A percentile compares a stretch with the other conserved stretches of the same genome.
Conservation (phyloP, 1,140 invertebrate species). For the Ceratoteleas bidentatus region DNA sequence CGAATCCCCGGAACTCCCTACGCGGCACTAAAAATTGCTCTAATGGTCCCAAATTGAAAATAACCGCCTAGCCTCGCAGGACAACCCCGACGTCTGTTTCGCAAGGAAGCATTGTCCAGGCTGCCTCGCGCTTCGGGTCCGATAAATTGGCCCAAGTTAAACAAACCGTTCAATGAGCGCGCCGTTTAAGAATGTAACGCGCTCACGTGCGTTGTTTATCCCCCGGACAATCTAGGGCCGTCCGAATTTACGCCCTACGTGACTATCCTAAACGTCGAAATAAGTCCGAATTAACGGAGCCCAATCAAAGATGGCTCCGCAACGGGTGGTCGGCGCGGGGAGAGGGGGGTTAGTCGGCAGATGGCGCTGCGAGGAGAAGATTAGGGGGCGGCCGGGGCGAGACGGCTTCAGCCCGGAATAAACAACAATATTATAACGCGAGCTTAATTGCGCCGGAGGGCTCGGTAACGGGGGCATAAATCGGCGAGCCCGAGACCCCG, state of each 20-base stretch:
- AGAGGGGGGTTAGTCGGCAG: slow-evolving; percentile 13
- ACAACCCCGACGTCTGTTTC: too few species aligned
- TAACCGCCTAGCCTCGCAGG: too few species aligned
- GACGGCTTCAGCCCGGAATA: slow-evolving; percentile 76
- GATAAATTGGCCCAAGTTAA: slow-evolving; percentile 54
- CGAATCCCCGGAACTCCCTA: too few species aligned
- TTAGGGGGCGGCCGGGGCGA: slow-evolving; percentile 70
- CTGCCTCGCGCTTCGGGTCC: neutral
- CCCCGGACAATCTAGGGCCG: slow-evolving; percentile 60
- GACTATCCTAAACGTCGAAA: slow-evolving; percentile 73
- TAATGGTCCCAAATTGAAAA: too few species aligned
- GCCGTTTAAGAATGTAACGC: slow-evolving; percentile 58
- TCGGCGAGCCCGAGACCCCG: slow-evolving; percentile 69
- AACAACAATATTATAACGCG: slow-evolving; percentile 81
- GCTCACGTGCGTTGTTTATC: slow-evolving; percentile 63
- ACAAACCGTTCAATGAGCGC: slow-evolving; percentile 56
- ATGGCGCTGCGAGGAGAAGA: slow-evolving; percentile 70
- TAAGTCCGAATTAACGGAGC: slow-evolving; percentile 76
- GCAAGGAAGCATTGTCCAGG: too few species aligned
- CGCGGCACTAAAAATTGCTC: too few species aligned
- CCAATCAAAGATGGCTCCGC: slow-evolving; percentile 74
- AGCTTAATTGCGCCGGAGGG: slow-evolving; percentile 80
- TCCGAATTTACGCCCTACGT: slow-evolving; percentile 70
- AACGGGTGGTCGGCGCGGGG: slow-evolving; percentile 7
- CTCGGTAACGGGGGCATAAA: slow-evolving; percentile 79